These are phyloP conservation scores for Triplophysa yarkandensis DNA, from an alignment of 2,797 vertebrate species.

Conservation along the genomic window DNA sequence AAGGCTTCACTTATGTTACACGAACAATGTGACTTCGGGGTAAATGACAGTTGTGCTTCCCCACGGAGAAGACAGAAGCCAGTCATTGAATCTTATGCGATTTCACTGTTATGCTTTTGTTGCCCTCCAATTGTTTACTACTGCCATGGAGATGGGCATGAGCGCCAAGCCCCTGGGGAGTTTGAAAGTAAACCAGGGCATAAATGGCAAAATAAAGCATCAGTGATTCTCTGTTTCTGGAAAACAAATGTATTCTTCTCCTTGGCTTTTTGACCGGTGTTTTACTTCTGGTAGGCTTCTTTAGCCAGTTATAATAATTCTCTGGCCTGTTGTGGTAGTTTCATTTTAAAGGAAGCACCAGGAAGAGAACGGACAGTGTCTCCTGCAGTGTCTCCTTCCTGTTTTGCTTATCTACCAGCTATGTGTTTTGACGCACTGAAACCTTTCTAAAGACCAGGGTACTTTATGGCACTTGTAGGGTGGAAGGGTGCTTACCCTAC, in stretches of 20 bases:
- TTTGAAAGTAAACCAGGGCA: background rate
- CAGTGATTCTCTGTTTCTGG: background rate
- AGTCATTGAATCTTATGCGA: slow-evolving; percentile 24
- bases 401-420: slow-evolving; percentile 60
- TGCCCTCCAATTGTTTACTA: slow-evolving; percentile 23
- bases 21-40: slow-evolving; percentile 7
- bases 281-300: no score
- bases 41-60: background rate
- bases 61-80: background rate
- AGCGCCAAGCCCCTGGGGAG: background rate
- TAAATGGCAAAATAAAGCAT: background rate
- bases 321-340: background rate
- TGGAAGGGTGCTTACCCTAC: background rate
- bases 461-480: background rate
- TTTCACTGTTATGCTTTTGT: slow-evolving; percentile 29
- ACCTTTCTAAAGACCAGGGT: background rate
- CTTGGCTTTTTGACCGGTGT: no score
- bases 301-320: background rate
- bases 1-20: background rate
- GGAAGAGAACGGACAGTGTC: slow-evolving; percentile 48
- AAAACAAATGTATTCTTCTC: background rate
- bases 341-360: slow-evolving; percentile 1
- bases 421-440: background rate
- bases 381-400: slow-evolving; percentile 62
- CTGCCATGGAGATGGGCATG: slow-evolving; percentile 36